Percentiles rank a stretch among this genome's conserved stretches.
Evolutionary conservation across 2,888 invertebrate species (phyloP).

Genomic region (Byasa hedistus): DNA sequence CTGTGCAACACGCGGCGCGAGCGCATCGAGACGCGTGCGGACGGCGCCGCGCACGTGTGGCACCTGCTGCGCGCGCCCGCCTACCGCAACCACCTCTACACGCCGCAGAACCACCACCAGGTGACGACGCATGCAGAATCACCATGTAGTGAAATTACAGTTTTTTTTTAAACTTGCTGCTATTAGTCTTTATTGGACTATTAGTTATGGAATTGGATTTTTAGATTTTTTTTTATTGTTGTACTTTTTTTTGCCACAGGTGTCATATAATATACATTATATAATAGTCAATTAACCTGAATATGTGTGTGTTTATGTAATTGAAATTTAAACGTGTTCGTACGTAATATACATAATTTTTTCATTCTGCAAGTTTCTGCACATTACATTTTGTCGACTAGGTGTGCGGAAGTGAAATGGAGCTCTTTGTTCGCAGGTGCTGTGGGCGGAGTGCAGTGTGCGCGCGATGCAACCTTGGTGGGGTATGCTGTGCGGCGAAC

Average conservation of each 20-base stretch:
- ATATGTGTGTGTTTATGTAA: no score
- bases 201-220: no score
- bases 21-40: slow-evolving; percentile 82
- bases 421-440: slow-evolving; percentile 77
- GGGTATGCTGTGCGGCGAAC: slow-evolving; percentile 87
- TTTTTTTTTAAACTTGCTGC: no score
- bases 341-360: no score
- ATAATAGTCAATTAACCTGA: no score
- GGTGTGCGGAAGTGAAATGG: neutral
- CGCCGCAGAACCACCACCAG: slow-evolving; percentile 49
- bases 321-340: no score
- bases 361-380: neutral
- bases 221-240: no score
- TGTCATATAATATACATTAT: no score
- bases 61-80: slow-evolving; percentile 87
- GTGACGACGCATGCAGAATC: neutral
- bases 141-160: no score
- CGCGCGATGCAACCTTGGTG: slow-evolving; percentile 91
- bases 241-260: no score
- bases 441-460: slow-evolving; percentile 92
- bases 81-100: slow-evolving; percentile 93
- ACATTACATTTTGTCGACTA: neutral
- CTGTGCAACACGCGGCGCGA: slow-evolving; percentile 92
- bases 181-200: no score
- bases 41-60: slow-evolving; percentile 92